Evolutionary conservation across 2,797 vertebrate genomes (phyloP), one percentile per base, ranked within the genome.

Genomic region (Argentina silus): DNA sequence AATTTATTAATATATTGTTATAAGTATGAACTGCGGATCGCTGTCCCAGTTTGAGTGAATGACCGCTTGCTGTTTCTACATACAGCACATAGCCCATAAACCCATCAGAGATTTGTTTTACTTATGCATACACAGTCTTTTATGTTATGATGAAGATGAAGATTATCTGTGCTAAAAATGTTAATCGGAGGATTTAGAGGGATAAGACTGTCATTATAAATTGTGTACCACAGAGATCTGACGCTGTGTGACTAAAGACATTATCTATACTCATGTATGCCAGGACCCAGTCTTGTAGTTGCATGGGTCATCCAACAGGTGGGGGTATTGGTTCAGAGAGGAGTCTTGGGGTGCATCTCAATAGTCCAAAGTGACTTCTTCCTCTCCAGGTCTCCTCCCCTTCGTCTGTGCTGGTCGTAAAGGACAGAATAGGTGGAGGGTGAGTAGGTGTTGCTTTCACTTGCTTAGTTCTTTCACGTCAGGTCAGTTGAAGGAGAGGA

Each of bases 291-390:
- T 7, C 2, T 5, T 10, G 7, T 17, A 48, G 10, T 56, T 9
- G 14, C 57, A 17, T 0, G 1, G 5, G 27, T 15, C 55, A 50
- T 15, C 56, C 89, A 80, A 74, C 66, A 86, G 90, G 82, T 79
- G 87, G 89, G 87, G 87, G 70, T 82, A 71, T 86, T 85, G 87
- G 56, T 79, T 68, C 75, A 44, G 23, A 8, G n/a, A 67, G 60
- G 69, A 69, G 15, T 19, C 69, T 36, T 2, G 12, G 21, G 67
- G 55, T 59, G 11, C 62, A 66, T 45, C 14, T 48, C 27, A 21
- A 17, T 48, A 36, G 51, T 56, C 36, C 43, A 17, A 9, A 67
- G 7, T 17, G 43, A 42, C 42, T 19, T 64, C 48, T 50, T 66
- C 50, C n/a, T 43, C 50, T 44, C 27, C 27, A 36, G 27, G 51